These are phyloP conservation scores for Tribolium freemani DNA, from an alignment of 2,888 invertebrate genomes.

Conservation along the genomic window DNA sequence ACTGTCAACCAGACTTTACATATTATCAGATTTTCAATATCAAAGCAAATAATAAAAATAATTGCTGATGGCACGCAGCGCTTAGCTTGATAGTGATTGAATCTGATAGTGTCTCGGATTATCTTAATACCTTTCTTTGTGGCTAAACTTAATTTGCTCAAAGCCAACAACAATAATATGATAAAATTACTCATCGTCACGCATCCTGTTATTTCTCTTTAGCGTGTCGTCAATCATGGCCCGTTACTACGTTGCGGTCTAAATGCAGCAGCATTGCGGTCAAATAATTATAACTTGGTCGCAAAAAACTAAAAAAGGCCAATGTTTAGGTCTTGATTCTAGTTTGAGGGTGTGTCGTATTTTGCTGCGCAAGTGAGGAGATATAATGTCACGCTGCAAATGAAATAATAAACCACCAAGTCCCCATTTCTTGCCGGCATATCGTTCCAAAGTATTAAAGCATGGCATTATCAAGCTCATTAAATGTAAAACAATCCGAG, in stretches of 20 bases:
- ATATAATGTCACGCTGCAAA: constrained; percentile 25
- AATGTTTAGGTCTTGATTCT: neutral
- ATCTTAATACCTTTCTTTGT: neutral
- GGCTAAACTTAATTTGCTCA: neutral
- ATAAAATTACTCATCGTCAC: constrained; percentile 12
- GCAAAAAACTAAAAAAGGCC: too few relatives aligned
- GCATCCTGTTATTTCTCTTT: constrained; percentile 6
- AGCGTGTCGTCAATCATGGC: constrained; percentile 3
- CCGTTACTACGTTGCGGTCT: neutral
- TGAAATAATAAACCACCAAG: constrained; percentile 32
- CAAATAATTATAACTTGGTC: neutral
- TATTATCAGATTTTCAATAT: neutral
- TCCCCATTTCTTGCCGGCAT: constrained; percentile 11
- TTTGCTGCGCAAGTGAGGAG: constrained; percentile 12
- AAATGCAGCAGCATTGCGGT: neutral
- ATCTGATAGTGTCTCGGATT: neutral
- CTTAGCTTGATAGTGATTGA: neutral
- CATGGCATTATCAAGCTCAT: constrained; percentile 29
- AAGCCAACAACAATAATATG: neutral
- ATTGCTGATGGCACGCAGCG: neutral
- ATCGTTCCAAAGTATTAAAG: constrained; percentile 24
- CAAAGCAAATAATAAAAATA: neutral
- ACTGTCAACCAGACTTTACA: neutral
- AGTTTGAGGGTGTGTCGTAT: neutral
- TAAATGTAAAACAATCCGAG: constrained; percentile 30